These are phyloP conservation scores for Ceyx margarethae DNA, from an alignment of 2,113 vertebrate genomes.

Conservation along the genomic window DNA sequence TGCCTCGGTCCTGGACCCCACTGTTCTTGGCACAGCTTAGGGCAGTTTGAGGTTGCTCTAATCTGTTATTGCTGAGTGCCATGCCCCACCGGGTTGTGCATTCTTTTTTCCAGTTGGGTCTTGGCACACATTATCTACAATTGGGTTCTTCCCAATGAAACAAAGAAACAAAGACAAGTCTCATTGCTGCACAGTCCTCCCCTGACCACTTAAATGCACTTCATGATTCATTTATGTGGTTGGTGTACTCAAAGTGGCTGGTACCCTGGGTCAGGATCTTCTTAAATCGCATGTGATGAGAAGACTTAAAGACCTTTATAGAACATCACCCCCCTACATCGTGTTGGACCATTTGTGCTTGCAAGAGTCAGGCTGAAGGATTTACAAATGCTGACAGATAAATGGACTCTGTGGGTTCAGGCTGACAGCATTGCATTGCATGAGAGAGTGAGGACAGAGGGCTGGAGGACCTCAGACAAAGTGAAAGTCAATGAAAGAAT, in stretches of 20 bases:
- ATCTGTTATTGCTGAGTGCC: neutral
- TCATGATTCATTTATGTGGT: neutral
- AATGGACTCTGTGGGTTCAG: neutral
- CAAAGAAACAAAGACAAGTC: neutral
- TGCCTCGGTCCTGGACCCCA: neutral
- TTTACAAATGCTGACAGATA: neutral
- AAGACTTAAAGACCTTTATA: neutral
- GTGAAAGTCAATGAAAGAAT: neutral
- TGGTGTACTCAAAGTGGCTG: neutral
- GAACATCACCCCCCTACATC: neutral
- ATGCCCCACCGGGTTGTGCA: neutral
- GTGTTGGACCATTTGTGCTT: neutral
- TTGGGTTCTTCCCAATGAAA: neutral
- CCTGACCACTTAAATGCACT: fast-evolving
- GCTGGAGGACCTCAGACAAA: neutral
- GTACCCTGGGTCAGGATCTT: neutral
- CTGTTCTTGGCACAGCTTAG: neutral
- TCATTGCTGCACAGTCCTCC: neutral
- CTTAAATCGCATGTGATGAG: neutral
- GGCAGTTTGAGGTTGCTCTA: neutral
- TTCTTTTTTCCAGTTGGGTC: neutral
- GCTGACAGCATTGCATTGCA: fast-evolving
- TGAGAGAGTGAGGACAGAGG: neutral
- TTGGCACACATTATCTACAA: neutral
- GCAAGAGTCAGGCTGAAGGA: neutral